These are phyloP conservation scores for Actinopyga echinites DNA, from an alignment of 53 echinoderm and acorn worm genomes.

Conservation along the genomic window DNA sequence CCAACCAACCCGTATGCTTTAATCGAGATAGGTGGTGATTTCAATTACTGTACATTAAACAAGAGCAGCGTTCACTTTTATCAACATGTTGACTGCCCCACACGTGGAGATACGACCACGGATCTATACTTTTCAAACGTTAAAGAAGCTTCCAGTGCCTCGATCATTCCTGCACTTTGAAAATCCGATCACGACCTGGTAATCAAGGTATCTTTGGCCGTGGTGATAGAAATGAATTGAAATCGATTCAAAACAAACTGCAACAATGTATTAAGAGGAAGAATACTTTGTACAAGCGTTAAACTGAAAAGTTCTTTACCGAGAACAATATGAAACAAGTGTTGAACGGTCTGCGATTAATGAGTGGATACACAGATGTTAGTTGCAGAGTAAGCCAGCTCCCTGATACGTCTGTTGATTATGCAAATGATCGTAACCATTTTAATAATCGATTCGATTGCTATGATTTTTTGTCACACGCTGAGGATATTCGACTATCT, in stretches of 20 bases:
- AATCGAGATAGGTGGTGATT: neutral
- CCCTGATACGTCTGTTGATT: neutral
- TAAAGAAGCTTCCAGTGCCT: neutral
- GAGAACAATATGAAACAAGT: conserved; percentile 30
- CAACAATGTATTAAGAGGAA: neutral
- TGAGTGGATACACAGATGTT: conserved; percentile 8
- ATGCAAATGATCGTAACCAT: conserved; percentile 17
- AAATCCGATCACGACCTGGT: conserved; percentile 20
- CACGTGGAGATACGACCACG: neutral
- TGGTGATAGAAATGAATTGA: neutral
- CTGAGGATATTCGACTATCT: neutral
- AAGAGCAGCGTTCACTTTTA: conserved; percentile 2
- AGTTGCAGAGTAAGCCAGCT: neutral
- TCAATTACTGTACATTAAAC: neutral
- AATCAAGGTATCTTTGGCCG: neutral
- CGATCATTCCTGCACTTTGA: neutral
- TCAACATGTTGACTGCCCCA: neutral
- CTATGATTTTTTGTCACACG: neutral
- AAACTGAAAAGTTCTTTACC: neutral
- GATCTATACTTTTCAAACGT: conserved; percentile 19
- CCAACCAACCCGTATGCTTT: neutral
- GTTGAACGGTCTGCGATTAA: neutral
- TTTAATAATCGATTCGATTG: conserved; percentile 44
- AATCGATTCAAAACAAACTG: neutral
- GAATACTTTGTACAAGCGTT: neutral